Evolutionary conservation across 2,888 invertebrate species (phyloP).

Genomic region (Thereva unica): DNA sequence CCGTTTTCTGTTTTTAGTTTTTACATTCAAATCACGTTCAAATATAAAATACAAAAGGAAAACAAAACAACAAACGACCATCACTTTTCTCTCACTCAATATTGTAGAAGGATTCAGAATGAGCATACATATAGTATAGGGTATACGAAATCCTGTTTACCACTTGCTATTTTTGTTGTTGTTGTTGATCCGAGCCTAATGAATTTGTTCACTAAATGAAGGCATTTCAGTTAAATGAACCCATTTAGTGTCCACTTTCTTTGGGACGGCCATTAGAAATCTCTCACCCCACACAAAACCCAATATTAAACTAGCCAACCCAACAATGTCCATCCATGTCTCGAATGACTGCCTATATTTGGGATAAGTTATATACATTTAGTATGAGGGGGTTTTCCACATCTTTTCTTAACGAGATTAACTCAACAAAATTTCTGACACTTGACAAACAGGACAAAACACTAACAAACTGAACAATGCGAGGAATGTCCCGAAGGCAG

Average conservation of each 20-base stretch:
- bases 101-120: too few species aligned
- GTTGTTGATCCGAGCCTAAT: constrained; percentile 1
- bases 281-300: too few species aligned
- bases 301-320: too few species aligned
- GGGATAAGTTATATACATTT: too few species aligned
- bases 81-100: too few species aligned
- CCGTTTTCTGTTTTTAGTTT: constrained; percentile 23
- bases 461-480: constrained; percentile 10
- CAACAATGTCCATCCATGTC: too few species aligned
- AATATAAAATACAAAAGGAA: not conserved
- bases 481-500: not conserved
- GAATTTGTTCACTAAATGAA: constrained; percentile 28
- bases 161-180: too few species aligned
- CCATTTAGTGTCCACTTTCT: constrained; percentile 18
- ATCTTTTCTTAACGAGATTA: constrained; percentile 37
- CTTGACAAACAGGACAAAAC: constrained; percentile 30
- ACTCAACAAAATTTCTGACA: constrained; percentile 40
- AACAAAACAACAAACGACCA: too few species aligned
- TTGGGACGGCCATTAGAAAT: not conserved
- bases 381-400: constrained; percentile 8
- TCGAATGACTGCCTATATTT: too few species aligned
- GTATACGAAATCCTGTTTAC: too few species aligned
- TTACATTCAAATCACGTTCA: constrained; percentile 33
- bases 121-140: too few species aligned
- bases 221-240: constrained; percentile 32